Evolutionary conservation across 1,140 invertebrate species (phyloP).

Genomic region (Drosophila repleta): DNA sequence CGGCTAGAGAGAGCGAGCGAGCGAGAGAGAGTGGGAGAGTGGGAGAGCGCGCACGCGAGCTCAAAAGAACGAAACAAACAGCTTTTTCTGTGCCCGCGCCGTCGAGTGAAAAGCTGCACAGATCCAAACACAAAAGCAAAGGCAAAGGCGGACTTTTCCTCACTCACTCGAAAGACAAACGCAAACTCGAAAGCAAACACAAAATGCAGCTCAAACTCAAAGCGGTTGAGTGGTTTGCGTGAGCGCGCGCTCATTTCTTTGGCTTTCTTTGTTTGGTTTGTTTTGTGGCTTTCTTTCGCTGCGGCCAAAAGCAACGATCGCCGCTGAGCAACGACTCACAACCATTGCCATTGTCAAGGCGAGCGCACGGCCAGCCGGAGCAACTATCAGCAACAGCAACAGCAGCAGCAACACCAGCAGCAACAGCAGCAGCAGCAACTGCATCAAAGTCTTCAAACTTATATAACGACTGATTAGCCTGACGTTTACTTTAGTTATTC

Average conservation of each 20-base stretch:
- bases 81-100: slow-evolving; percentile 22
- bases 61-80: slow-evolving; percentile 12
- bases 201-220: slow-evolving; percentile 41
- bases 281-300: slow-evolving; percentile 72
- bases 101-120: slow-evolving; percentile 22
- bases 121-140: slow-evolving; percentile 1
- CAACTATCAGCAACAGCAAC: slow-evolving; percentile 39
- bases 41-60: slow-evolving; percentile 12
- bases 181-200: slow-evolving; percentile 24
- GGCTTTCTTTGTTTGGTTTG: slow-evolving; percentile 70
- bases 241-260: slow-evolving; percentile 75
- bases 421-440: slow-evolving; percentile 35
- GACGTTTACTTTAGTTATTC: slow-evolving; percentile 83
- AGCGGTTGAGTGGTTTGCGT: slow-evolving; percentile 60
- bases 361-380: slow-evolving; percentile 71
- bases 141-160: slow-evolving; percentile 20
- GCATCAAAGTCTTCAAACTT: slow-evolving; percentile 79
- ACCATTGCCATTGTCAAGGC: slow-evolving; percentile 83
- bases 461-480: slow-evolving; percentile 83
- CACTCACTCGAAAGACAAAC: slow-evolving; percentile 1
- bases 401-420: slow-evolving; percentile 36
- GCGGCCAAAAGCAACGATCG: slow-evolving; percentile 53
- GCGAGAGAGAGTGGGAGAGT: slow-evolving; percentile 11
- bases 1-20: slow-evolving; percentile 21
- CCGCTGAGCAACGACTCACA: slow-evolving; percentile 63